phyloP scores from a whole-genome alignment of 2,888 invertebrate genomes.

The Eilema griseolum region DNA sequence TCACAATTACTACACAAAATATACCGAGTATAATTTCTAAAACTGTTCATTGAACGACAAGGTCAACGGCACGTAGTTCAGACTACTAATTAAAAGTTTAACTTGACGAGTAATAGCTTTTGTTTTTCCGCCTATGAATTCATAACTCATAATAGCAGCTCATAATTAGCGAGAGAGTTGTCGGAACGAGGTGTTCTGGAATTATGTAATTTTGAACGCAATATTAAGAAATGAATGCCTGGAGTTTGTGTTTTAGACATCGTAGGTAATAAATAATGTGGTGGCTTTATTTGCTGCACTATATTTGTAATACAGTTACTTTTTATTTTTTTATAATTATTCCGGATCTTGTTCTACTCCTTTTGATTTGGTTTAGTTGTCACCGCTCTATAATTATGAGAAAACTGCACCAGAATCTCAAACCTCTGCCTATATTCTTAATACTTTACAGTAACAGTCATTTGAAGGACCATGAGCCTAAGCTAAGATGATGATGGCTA shows the following conservation, averaged over 20 bases:
- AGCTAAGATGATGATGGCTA: no score
- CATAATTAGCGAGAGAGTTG: slow-evolving; percentile 52
- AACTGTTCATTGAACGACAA: slow-evolving; percentile 27
- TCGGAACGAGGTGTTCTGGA: slow-evolving; percentile 30
- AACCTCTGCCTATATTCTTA: no score
- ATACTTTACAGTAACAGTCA: no score
- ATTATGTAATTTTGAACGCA: slow-evolving; percentile 36
- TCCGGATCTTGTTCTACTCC: no score
- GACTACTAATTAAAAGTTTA: slow-evolving; percentile 70
- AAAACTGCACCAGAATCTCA: no score
- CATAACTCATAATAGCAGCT: slow-evolving; percentile 59
- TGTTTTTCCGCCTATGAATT: slow-evolving; percentile 68
- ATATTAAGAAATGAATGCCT: slow-evolving; percentile 23
- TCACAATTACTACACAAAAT: not conserved
- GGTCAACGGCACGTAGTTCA: slow-evolving; percentile 43
- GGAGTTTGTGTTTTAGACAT: not conserved
- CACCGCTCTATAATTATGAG: no score
- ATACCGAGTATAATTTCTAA: slow-evolving; percentile 12
- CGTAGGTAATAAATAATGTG: not conserved
- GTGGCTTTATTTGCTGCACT: not conserved
- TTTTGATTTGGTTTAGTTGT: no score
- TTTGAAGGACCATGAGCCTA: no score
- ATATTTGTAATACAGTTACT: no score
- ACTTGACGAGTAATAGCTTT: slow-evolving; percentile 64
- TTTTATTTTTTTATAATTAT: no score